Percentiles rank a stretch among this genome's conserved stretches.
Conservation (phyloP, 2,888 invertebrate species). For the Cephus sareptanus region DNA sequence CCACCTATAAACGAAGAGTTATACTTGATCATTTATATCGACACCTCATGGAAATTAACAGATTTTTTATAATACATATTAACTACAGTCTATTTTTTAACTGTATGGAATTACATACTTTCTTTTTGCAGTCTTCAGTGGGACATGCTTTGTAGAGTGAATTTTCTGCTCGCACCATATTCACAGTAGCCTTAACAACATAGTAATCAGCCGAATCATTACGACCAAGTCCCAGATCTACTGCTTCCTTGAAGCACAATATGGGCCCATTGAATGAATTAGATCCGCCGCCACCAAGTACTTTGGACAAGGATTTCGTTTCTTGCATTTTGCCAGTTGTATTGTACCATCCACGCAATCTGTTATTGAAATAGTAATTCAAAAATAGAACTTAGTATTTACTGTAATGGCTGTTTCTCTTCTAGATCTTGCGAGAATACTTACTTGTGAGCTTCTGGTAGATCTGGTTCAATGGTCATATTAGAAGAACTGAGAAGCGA, state of each 20-base stretch:
- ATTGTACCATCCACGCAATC: slow-evolving; percentile 92
- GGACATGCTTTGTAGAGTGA: slow-evolving; percentile 94
- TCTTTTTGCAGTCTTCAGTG: slow-evolving; percentile 91
- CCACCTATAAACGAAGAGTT: slow-evolving; percentile 65
- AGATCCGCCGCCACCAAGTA: slow-evolving; percentile 62
- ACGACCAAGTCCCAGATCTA: slow-evolving; percentile 75
- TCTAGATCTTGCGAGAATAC: neutral
- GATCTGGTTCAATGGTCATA: slow-evolving; percentile 87
- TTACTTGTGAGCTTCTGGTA: slow-evolving; percentile 82
- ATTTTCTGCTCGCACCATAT: slow-evolving; percentile 84
- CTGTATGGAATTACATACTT: slow-evolving; percentile 64
- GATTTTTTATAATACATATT: neutral
- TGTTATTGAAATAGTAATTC: slow-evolving; percentile 20
- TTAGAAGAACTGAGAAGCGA: slow-evolving; percentile 72
- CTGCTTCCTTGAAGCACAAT: slow-evolving; percentile 82
- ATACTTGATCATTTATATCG: neutral
- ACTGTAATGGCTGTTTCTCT: neutral
- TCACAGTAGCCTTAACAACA: slow-evolving; percentile 81
- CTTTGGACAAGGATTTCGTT: slow-evolving; percentile 70
- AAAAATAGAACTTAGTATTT: neutral
- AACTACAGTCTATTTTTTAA: neutral
- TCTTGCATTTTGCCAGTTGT: slow-evolving; percentile 76
- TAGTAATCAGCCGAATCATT: slow-evolving; percentile 87
- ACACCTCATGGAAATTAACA: slow-evolving; percentile 7
- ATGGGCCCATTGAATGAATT: slow-evolving; percentile 72